These are phyloP conservation scores for Tryphoninae sp. DNA, from an alignment of 2,888 invertebrate species.

Conservation along the genomic window DNA sequence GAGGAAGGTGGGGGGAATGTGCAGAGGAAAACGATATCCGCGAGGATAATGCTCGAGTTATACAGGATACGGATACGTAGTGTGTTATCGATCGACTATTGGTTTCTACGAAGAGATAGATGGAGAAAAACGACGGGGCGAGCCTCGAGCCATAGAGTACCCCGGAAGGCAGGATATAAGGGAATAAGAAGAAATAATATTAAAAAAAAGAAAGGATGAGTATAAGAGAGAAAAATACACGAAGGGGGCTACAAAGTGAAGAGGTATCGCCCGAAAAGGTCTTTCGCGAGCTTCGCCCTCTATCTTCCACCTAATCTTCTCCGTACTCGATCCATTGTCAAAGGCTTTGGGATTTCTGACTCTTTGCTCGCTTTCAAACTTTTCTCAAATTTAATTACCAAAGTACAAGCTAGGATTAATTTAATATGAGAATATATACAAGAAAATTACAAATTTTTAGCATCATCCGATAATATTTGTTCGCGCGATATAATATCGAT, in stretches of 20 bases:
- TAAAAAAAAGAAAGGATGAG: conserved; percentile 3
- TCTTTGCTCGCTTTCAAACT: neutral
- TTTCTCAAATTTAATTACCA: neutral
- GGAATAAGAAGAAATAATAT: conserved; percentile 24
- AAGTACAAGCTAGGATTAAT: neutral
- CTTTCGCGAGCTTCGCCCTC: neutral
- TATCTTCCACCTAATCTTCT: neutral
- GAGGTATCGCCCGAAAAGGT: conserved; percentile 17
- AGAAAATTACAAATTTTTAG: too few species aligned
- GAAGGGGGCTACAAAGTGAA: conserved; percentile 37
- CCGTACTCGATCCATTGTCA: neutral
- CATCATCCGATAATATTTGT: neutral
- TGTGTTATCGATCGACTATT: conserved; percentile 60
- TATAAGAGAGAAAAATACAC: conserved; percentile 33
- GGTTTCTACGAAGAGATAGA: conserved; percentile 48
- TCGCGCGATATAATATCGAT: neutral
- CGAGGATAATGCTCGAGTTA: conserved; percentile 54
- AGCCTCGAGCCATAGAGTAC: conserved; percentile 21
- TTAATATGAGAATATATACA: too few species aligned
- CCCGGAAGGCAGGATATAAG: conserved; percentile 43
- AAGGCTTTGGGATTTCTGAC: neutral
- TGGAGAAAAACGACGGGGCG: conserved; percentile 30
- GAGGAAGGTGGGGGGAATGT: neutral
- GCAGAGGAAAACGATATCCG: conserved; percentile 22
- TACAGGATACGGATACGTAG: conserved; percentile 49